Base-by-base conservation (phyloP, 2,113 vertebrate genomes). In the Syngnathus scovelli region DNA sequence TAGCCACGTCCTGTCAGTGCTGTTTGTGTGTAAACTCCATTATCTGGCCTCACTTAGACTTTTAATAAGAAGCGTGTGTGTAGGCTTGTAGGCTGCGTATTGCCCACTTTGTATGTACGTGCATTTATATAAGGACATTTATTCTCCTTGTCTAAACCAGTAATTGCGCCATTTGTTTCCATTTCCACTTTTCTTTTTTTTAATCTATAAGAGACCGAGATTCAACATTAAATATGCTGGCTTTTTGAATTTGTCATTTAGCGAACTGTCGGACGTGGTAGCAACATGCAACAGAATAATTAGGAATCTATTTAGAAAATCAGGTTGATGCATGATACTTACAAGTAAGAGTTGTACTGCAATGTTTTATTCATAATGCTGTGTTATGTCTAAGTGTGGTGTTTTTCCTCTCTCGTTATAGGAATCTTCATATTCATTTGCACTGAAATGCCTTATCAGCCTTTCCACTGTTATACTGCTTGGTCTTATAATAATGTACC, bases 381-480 rank as follows among this genome's bases (percentile, higher is more conserved):
- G 21, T 21, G 19, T 2, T 12, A 21, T 44, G 41, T 23, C 43
- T 21, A 37, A 41, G 72, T 55, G 70, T 75, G 61, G 87, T 83
- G 43, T 83, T 52, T 69, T 56, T 80, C 16, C 12, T 90, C 69
- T 88, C 72, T 85, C 82, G 61, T 69, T 66, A 37, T 60, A 96
- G 95, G 94, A 93, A 84, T 97, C 95, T 27, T 93, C 94, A 72
- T 95, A 93, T 74, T 98, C 95, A 41, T 94, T 96, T 79, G 94
- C 95, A 79, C 93, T 96, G 90, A 96, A 96, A 93, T 96, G 94
- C 92, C 94, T 98, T 91, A 96, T 98, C 93, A 96, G 94, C 91
- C 94, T 98, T 84, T 98, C 95, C 74, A 96, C 95, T 61, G 83
- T 94, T 89, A 95, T 98, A 90, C 90, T 98, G 78, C 93, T 98